A percentile compares a stretch with the other conserved stretches of the same genome.
These are phyloP conservation scores for Platypus cylindrus DNA, from an alignment of 2,888 invertebrate species.

Conservation along the genomic window DNA sequence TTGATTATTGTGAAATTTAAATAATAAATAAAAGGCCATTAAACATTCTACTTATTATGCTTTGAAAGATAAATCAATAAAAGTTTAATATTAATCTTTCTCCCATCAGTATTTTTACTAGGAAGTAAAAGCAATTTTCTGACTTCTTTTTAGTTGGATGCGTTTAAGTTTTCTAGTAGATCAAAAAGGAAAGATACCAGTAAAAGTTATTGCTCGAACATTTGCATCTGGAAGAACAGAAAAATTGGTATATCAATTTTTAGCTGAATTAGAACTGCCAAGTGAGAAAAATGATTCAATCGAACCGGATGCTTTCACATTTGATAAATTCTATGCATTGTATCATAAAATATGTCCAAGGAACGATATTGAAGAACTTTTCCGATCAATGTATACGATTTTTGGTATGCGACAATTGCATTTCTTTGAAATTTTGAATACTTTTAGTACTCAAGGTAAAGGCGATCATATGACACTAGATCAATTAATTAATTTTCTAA, in stretches of 20 bases:
- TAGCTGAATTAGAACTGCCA: constrained; percentile 86
- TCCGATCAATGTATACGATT: constrained; percentile 78
- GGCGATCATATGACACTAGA: constrained; percentile 74
- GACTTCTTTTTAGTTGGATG: constrained; percentile 79
- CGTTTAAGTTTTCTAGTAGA: constrained; percentile 88
- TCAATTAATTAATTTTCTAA: constrained; percentile 85
- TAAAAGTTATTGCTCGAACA: constrained; percentile 90
- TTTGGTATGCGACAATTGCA: neutral
- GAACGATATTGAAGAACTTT: constrained; percentile 96
- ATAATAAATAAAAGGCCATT: too few species aligned
- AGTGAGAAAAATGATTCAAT: constrained; percentile 93
- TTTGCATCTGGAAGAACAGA: constrained; percentile 99
- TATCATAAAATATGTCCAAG: constrained; percentile 99
- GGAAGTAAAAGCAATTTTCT: too few species aligned
- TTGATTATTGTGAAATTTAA: too few species aligned
- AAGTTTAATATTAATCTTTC: too few species aligned
- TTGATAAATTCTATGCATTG: constrained; percentile 95
- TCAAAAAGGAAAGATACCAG: constrained; percentile 89
- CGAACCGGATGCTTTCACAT: constrained; percentile 89
- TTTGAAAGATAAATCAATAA: too few species aligned
- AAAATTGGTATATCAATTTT: constrained; percentile 92
- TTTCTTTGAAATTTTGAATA: too few species aligned
- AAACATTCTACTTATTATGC: too few species aligned
- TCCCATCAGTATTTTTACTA: too few species aligned
- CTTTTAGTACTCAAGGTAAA: constrained; percentile 76